Evolutionary conservation across 2,113 vertebrate species (phyloP), one percentile per base, ranked within the genome.

Genomic region (Scatophagus argus): DNA sequence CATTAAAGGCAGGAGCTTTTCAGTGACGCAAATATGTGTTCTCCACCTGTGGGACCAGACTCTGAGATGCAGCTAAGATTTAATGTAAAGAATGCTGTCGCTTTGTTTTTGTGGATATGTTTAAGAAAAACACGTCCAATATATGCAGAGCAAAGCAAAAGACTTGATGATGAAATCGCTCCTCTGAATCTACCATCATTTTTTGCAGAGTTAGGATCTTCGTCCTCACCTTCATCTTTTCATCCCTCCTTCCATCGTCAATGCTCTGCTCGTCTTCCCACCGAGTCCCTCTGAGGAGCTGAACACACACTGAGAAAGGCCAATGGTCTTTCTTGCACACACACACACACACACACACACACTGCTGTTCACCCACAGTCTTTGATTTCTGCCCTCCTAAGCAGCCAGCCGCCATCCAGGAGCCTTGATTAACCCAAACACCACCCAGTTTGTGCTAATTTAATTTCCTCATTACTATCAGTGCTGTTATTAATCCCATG

Each of bases 371-470:
- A 65, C n/a, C 13, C 60, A 8, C 4, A 63, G 51, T 54, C 74
- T 86, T 93, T 89, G 91, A 89, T 93, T 90, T 83, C 74, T 89
- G 87, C 80, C 85, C 82, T 85, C 80, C 79, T 71, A 27, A 82
- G 81, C 63, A 82, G 60, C 44, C 56, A 29, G 56, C 47, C 27
- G 0, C 64, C 63, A 23, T 44, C 34, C 79, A 61, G 60, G 52
- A 84, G 59, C 25, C 46, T 39, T 19, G 11, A 12, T 10, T 44
- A 39, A 74, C 54, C 63, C 62, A 49, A 59, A 38, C 47, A 69
- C 16, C 34, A 7, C 4, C 25, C 0, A 21, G 0, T 29, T 69
- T 25, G 36, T 63, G 75, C 36, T 78, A 68, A 84, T 80, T 74
- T 21, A 4, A n/a, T 32, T 52, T 68, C 81, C 66, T 79, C 27